Evolutionary conservation across 2,888 invertebrate genomes (phyloP).

Genomic region (Cephalotes varians): DNA sequence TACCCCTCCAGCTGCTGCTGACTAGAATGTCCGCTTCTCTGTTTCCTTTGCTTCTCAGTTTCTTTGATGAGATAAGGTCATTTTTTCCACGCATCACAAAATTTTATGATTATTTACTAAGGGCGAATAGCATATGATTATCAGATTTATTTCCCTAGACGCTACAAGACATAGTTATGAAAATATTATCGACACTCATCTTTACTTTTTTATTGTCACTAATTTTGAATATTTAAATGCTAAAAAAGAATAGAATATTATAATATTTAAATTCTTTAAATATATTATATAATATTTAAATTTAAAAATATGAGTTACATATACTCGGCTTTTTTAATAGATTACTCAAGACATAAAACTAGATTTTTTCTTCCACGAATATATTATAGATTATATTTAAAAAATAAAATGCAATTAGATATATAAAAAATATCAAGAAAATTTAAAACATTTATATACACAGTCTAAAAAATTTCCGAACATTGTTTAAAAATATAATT

Average conservation of each 20-base stretch:
- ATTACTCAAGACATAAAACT: not conserved
- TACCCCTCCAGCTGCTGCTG: conserved; percentile 51
- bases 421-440: not conserved
- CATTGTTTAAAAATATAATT: too few species aligned
- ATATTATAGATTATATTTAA: not conserved
- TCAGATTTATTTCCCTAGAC: not conserved
- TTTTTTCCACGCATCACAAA: conserved; percentile 14
- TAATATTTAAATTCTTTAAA: not conserved
- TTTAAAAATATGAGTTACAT: not conserved
- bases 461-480: not conserved
- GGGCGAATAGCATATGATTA: not conserved
- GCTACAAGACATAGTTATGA: not conserved
- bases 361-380: not conserved
- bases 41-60: conserved; percentile 11
- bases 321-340: not conserved
- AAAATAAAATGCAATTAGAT: not conserved
- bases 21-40: conserved; percentile 7
- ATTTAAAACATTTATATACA: not conserved
- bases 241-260: not conserved
- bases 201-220: not conserved
- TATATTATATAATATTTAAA: not conserved
- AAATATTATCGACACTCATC: not conserved
- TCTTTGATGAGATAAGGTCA: conserved; percentile 10
- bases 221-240: not conserved
- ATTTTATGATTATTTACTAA: not conserved